Evolutionary conservation across 2,797 vertebrate species (phyloP).

Genomic region (Cryptoblepharus egeriae): DNA sequence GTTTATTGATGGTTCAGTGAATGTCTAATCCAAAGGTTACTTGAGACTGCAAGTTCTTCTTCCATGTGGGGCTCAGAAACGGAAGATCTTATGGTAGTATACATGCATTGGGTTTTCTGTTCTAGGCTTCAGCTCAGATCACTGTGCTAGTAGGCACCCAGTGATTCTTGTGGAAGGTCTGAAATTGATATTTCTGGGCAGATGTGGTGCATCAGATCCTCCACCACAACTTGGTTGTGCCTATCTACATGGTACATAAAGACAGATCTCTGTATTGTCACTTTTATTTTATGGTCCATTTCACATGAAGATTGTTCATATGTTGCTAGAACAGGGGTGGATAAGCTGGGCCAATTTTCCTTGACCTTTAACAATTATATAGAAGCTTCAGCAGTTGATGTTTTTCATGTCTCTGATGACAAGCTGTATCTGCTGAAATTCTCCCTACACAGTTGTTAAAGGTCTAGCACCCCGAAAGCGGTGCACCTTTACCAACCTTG

Average conservation of each 20-base stretch:
- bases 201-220: background rate
- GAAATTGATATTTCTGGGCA: background rate
- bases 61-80: background rate
- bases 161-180: background rate
- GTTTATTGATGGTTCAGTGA: background rate
- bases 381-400: too few relatives aligned
- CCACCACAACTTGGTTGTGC: background rate
- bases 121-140: background rate
- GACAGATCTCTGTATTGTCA: background rate
- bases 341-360: too few relatives aligned
- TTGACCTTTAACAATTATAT: too few relatives aligned
- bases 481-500: too few relatives aligned
- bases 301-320: background rate
- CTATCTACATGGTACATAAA: background rate
- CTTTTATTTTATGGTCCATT: background rate
- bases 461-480: too few relatives aligned
- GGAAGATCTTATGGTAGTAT: background rate
- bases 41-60: background rate
- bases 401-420: too few relatives aligned
- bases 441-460: too few relatives aligned
- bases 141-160: background rate
- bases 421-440: too few relatives aligned
- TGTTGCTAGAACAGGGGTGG: background rate
- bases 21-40: too few relatives aligned
- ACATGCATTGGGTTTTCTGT: background rate